A percentile compares a stretch with the other conserved stretches of the same genome.
Conservation (phyloP, 2,797 vertebrate species). For the Bradypodion pumilum region DNA sequence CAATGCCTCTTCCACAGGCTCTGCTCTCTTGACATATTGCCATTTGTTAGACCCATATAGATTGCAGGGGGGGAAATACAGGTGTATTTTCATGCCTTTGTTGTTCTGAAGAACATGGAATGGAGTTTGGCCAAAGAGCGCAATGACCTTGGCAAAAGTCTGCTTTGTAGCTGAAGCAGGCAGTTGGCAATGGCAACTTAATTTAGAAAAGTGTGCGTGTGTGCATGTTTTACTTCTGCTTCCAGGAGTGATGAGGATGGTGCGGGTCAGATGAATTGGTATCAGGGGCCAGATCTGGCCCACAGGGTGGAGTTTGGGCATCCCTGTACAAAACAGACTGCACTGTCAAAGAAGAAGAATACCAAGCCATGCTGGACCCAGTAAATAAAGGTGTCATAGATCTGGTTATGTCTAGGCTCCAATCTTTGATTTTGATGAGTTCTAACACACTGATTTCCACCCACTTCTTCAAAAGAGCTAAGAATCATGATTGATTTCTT, state of each 20-base stretch:
- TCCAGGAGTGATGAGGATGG: too few species aligned
- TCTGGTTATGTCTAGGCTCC: not conserved
- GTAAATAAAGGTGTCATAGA: not conserved
- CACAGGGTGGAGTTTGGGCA: constrained; percentile 22
- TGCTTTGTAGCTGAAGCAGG: constrained; percentile 27
- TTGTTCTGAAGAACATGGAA: not conserved
- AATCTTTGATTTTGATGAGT: too few species aligned
- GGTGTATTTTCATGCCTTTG: not conserved
- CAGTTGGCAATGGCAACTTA: not conserved
- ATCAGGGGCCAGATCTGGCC: too few species aligned
- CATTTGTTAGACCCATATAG: not conserved
- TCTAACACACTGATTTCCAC: too few species aligned
- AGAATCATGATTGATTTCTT: too few species aligned
- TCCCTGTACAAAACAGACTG: too few species aligned
- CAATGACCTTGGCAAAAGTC: constrained; percentile 5
- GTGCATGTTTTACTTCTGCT: not conserved
- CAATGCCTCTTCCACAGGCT: not conserved
- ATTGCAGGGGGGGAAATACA: not conserved
- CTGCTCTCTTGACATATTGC: not conserved
- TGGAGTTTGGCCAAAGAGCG: not conserved
- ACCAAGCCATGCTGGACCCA: not conserved
- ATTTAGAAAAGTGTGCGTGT: not conserved
- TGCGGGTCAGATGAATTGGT: too few species aligned
- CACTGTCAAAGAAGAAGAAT: not conserved
- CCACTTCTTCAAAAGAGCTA: too few species aligned